Base-by-base conservation (phyloP, 2,888 invertebrate species). In the Acanthoscelides obtectus region DNA sequence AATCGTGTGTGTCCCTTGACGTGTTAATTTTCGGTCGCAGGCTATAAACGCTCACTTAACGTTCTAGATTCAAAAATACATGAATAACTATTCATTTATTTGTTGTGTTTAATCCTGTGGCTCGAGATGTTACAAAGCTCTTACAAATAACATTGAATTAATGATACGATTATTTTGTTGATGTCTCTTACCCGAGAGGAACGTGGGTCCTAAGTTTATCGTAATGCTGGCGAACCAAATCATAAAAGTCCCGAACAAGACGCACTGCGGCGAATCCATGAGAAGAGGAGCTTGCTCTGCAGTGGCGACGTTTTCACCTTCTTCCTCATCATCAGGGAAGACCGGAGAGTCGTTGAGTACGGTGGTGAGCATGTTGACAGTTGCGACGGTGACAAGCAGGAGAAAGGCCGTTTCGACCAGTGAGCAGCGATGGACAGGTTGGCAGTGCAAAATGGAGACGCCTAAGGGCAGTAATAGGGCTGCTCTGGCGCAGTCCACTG, bases 211-310 rank as follows among this genome's bases (percentile, higher is more conserved):
- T 79, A 96, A 89, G 87, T 96, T 95, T 84, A 96, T 94, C 70
- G 95, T 94, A 83, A 96, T 93, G 77, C 94, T 94, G 70, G 95
- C 94, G 86, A 96, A 96, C 96, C 96, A 96, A 83, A 96, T 95
- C 92, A 96, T 96, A 86, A 94, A 94, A 70, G 95, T 92, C 75
- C 96, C 96, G 86, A 96, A 96, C 69, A 95, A 89, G 75, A 96
- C 94, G 86, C 96, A 96, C 89, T 94, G 92, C 1, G 94, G 94
- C 74, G 93, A 94, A 85, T 94, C 94, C 92, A 94, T 93, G 75
- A 94, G 88, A 78, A 94, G 87, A 89, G 81, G 82, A 64, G 79
- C 81, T 73, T 83, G 82, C 21, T 83, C 80, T 73, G 91, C 89
- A 77, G 91, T 87, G 79, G 91, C 90, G 78, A 91, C 91, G 77